Conservation (phyloP, 2,113 vertebrate species). For the Coptodon rendalli region DNA sequence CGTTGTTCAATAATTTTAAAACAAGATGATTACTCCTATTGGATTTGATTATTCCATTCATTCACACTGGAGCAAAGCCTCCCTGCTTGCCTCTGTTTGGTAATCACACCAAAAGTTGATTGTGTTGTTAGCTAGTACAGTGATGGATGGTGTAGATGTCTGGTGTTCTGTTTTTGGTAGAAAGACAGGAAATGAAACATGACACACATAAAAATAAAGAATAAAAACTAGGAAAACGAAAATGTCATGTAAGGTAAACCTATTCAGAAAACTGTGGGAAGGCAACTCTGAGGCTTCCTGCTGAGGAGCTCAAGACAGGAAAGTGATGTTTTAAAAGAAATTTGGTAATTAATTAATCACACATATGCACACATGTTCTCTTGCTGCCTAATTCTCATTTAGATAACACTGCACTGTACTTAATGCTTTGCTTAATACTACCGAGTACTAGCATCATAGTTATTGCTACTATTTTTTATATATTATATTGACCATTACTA, state of each 20-base stretch:
- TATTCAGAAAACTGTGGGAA: background rate
- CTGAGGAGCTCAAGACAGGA: background rate
- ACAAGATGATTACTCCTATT: background rate
- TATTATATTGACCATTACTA: background rate
- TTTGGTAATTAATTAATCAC: background rate
- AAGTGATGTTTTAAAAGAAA: background rate
- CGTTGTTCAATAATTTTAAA: background rate
- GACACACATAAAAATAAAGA: background rate
- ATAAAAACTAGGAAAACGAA: background rate
- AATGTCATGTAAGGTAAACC: background rate
- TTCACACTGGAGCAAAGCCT: background rate
- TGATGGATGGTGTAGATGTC: slow-evolving; percentile 36
- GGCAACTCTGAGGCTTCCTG: background rate
- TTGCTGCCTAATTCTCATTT: background rate
- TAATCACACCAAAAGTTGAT: background rate
- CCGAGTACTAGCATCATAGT: background rate
- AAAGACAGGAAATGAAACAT: slow-evolving; percentile 41
- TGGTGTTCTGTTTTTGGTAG: background rate
- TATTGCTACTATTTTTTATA: background rate
- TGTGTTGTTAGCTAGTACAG: background rate
- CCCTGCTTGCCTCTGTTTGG: background rate
- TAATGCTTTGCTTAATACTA: background rate
- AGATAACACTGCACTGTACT: background rate
- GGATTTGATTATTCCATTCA: background rate
- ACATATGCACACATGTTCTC: background rate